Evolutionary conservation across 2,888 invertebrate genomes (phyloP).

Genomic region (Invenusta paracnida): DNA sequence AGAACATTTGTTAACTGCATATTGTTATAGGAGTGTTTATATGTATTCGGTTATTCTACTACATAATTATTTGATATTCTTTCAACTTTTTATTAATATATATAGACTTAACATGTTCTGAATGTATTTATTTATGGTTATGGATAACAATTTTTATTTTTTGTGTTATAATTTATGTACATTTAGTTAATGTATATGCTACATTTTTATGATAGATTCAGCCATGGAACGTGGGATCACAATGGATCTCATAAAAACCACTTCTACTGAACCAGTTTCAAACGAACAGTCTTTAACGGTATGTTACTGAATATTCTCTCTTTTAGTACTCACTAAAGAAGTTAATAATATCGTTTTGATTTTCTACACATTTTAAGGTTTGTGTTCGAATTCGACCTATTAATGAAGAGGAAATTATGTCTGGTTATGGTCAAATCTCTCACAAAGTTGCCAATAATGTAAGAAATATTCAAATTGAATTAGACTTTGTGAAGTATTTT

Average conservation of each 20-base stretch:
- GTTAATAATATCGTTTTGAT: neutral
- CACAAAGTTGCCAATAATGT: conserved; percentile 76
- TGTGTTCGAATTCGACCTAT: conserved; percentile 83
- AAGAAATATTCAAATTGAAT: conserved; percentile 47
- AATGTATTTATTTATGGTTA: neutral
- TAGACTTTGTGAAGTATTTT: neutral
- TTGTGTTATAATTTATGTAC: no score
- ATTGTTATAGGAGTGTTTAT: no score
- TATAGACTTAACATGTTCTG: neutral
- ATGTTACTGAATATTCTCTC: neutral
- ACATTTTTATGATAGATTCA: neutral
- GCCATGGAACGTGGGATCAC: neutral
- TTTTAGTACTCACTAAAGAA: neutral
- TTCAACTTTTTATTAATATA: neutral
- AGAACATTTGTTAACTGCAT: no score
- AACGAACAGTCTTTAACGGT: neutral
- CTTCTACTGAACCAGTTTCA: neutral
- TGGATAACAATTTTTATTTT: neutral
- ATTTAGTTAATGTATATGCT: neutral
- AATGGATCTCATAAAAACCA: conserved; percentile 1
- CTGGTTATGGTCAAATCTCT: conserved; percentile 68
- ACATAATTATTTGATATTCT: neutral
- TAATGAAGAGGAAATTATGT: conserved; percentile 67
- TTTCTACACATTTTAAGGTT: conserved; percentile 66
- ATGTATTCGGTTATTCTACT: neutral